Conservation (phyloP, 2,113 vertebrate species). For the Mungos mungo region DNA sequence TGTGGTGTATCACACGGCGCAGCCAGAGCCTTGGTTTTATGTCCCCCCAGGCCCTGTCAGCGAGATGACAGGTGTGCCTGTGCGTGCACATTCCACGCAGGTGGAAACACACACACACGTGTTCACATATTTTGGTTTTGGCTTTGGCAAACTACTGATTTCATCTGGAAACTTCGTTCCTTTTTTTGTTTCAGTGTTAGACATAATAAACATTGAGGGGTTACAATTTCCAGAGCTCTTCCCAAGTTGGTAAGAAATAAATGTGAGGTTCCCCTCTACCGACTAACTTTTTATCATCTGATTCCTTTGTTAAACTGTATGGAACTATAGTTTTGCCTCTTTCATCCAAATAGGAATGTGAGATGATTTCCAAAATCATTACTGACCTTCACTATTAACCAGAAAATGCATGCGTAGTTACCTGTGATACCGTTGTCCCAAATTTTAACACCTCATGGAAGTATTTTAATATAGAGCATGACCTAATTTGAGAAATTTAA, state of each 20-base stretch:
- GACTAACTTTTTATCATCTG: not conserved
- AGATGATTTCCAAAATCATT: slow-evolving; percentile 13
- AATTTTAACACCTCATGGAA: not conserved
- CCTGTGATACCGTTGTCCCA: not conserved
- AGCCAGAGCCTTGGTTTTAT: not conserved
- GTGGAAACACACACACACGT: not conserved
- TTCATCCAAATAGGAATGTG: not conserved
- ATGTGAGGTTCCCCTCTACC: not conserved
- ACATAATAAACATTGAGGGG: slow-evolving; percentile 10
- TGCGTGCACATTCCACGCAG: rapidly evolving
- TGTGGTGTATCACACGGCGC: not conserved
- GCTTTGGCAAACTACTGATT: not conserved
- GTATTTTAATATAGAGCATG: not conserved
- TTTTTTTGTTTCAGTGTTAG: not conserved
- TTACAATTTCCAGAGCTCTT: not conserved
- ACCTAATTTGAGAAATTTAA: not conserved
- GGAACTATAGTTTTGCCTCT: not conserved
- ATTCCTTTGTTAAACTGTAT: not conserved
- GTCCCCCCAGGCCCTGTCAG: not conserved
- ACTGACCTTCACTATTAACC: not conserved
- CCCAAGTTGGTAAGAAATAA: not conserved
- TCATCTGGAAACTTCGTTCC: not conserved
- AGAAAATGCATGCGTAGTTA: not conserved
- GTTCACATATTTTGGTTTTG: not conserved
- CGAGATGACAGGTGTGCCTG: rapidly evolving